A percentile compares a stretch with the other conserved stretches of the same genome.
Evolutionary conservation across 2,797 vertebrate genomes (phyloP).

Genomic region (Onychomys torridus): DNA sequence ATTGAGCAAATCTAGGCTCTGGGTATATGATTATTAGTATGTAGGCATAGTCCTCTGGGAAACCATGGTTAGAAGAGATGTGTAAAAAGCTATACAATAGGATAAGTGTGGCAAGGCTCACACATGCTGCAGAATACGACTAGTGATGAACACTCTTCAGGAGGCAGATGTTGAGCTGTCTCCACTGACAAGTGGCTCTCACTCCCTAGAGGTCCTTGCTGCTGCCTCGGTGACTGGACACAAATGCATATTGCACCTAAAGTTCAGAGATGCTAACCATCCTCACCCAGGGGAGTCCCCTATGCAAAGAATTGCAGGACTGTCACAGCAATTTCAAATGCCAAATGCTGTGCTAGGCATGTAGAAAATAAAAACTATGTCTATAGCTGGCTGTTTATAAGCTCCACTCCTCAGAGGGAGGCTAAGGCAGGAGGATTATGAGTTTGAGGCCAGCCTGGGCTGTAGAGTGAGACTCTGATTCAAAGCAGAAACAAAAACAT

Average conservation of each 20-base stretch:
- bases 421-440: not conserved
- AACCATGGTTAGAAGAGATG: not conserved
- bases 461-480: not conserved
- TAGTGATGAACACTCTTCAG: conserved; percentile 31
- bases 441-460: not conserved
- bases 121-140: not conserved
- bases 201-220: not conserved
- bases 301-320: not conserved
- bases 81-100: not conserved
- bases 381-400: not conserved
- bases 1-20: not conserved
- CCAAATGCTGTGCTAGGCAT: not conserved
- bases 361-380: conserved; percentile 31
- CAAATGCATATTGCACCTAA: not conserved
- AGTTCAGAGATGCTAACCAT: not conserved
- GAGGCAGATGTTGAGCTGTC: not conserved
- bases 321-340: conserved; percentile 21
- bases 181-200: not conserved
- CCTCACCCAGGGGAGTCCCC: not conserved
- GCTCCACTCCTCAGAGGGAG: not conserved
- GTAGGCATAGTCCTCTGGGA: not conserved
- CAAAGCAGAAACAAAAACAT: not conserved
- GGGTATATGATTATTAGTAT: conserved; percentile 8
- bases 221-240: not conserved
- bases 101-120: not conserved